These are phyloP conservation scores for Catostomus latipinnis DNA, from an alignment of 2,797 vertebrate species.

Conservation along the genomic window DNA sequence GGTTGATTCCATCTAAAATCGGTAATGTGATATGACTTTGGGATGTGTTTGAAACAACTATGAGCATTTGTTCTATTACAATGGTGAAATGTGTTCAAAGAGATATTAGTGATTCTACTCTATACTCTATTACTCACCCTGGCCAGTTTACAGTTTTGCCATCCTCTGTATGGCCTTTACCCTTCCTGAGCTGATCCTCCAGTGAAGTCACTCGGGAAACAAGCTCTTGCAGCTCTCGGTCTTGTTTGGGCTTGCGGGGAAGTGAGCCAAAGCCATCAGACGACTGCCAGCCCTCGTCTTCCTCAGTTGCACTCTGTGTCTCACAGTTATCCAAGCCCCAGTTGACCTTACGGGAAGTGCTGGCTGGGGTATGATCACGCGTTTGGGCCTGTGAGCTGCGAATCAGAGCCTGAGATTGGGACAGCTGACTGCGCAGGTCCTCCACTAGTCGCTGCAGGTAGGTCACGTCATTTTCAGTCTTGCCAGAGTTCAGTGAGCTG, in stretches of 20 bases:
- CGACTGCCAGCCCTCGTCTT: slow-evolving; percentile 88
- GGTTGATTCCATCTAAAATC: no score
- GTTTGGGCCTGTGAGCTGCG: slow-evolving; percentile 81
- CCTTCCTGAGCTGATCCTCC: slow-evolving; percentile 86
- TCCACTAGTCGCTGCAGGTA: slow-evolving; percentile 82
- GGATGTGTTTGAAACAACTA: no score
- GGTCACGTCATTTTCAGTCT: slow-evolving; percentile 61
- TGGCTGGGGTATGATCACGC: slow-evolving; percentile 77
- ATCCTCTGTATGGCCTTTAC: slow-evolving; percentile 68
- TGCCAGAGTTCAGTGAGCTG: slow-evolving; percentile 46
- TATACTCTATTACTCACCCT: slow-evolving; percentile 74
- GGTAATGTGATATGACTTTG: no score
- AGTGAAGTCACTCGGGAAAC: slow-evolving; percentile 84
- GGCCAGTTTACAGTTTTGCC: slow-evolving; percentile 77
- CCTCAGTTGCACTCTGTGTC: slow-evolving; percentile 79
- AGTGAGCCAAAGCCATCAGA: slow-evolving; percentile 70
- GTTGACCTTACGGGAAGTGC: slow-evolving; percentile 74
- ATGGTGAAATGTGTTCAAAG: no score
- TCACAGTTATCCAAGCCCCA: slow-evolving; percentile 71
- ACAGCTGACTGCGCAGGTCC: slow-evolving; percentile 85
- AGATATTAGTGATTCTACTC: no score
- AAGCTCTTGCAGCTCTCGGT: slow-evolving; percentile 80
- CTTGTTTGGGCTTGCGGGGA: slow-evolving; percentile 60
- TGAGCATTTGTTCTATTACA: no score
- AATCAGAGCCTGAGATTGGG: slow-evolving; percentile 84